Evolutionary conservation across 2,797 vertebrate genomes (phyloP), one percentile per base, ranked within the genome.

Genomic region (Pogoniulus pusillus): DNA sequence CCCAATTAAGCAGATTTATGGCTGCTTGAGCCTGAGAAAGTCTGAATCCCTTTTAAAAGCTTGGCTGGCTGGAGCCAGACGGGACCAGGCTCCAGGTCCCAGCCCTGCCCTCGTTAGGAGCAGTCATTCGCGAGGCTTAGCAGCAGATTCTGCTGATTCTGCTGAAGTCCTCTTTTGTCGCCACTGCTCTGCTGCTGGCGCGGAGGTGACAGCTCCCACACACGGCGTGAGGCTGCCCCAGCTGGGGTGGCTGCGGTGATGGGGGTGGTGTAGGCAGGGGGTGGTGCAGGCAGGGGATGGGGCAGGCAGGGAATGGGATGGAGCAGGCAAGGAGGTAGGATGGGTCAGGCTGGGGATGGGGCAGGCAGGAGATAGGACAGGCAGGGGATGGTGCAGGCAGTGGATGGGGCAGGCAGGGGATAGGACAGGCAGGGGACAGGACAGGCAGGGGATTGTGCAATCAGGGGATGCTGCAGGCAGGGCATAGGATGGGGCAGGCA

Each of bases 1-100:
- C 93, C 93, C 83, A 96, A 91, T 96, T 97, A 96, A 92, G 35
- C 69, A 71, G 92, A 96, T 97, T 97, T 96, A 96, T 95, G 85
- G 90, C 91, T 78, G 85, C 90, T 85, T 35, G 64, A 94, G 90
- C 95, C 96, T 97, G 96, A 95, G 96, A 96, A 96, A 96, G 92
- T 93, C 83, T 87, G 85, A 66, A 94, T 94, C 86, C 75, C 55
- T 96, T 93, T 84, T 90, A 82, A 94, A 94, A 93, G 84, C 95
- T 93, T 94, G 87, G 47, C 94, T 93, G 18, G 11, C 57, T 92
- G 82, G 66, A 95, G 94, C 86, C 83, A 65, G 93, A 73, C 73
- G 2, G 18, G 29, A 86, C 96, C 92, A 87, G 89, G 69, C 95
- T 96, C 91, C 89, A 73, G 89, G 91, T 94, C 93, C n/a, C 85